Evolutionary conservation across 2,113 vertebrate species (phyloP), one percentile per base, ranked within the genome.

Genomic region (Oncorhynchus kisutch): DNA sequence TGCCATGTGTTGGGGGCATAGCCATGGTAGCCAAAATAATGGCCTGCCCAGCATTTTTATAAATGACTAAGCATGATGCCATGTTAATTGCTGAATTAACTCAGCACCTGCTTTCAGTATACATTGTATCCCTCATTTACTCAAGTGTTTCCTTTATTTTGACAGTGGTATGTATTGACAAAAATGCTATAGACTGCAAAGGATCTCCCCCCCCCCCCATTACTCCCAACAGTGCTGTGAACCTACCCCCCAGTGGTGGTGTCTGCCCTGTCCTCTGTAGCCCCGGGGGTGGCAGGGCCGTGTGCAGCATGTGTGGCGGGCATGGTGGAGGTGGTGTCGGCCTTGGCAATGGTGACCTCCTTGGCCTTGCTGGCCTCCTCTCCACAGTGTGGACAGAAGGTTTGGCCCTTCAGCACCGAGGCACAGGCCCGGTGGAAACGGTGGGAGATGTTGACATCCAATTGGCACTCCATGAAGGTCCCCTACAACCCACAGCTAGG

Each of bases 391-490:
- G 98, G 98, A 84, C 98, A 99, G 90, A 97, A 99, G 90, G 96
- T 97, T 85, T 92, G 92, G 69, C 96, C 94, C 57, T 96, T 97
- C 77, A 97, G 92, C 74, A 96, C 91, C 5, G 97, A 99, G 84
- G 97, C 95, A 81, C 98, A 99, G 54, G 82, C 91, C 49, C 91
- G 93, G 87, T 99, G 98, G 90, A 99, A 99, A 8, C 98, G 95
- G 83, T 99, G 98, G 3, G 98, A 97, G 91, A 99, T 94, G 91
- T 90, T 96, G 88, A 95, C 90, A 81, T 99, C 98, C 0, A 97
- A 97, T 85, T 98, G 98, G 90, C 98, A 99, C 86, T 99, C 98
- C 97, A 99, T 96, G 89, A 99, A 99, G 67, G 95, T 97, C 24
- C 98, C 98, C 98, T 99, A 51, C 2, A 25, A 9, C 22, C 39